Conservation (phyloP, 2,888 invertebrate species). For the Scaptodrosophila latifasciaeformis region DNA sequence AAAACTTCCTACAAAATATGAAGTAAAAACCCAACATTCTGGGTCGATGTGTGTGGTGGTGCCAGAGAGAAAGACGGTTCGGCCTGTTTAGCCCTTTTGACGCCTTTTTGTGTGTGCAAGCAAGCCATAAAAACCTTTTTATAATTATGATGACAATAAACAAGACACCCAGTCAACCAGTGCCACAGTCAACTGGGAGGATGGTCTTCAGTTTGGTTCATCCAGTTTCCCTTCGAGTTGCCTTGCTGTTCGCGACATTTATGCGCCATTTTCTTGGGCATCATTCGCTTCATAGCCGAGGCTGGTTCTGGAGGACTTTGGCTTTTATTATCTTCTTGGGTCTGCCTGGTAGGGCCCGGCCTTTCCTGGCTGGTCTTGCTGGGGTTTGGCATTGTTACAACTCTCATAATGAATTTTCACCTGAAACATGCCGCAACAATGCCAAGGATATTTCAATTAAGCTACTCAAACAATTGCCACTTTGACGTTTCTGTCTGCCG, state of each 20-base stretch:
- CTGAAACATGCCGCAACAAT: slow-evolving; percentile 50
- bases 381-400: slow-evolving; percentile 57
- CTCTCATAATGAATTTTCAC: slow-evolving; percentile 55
- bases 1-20: slow-evolving; percentile 11
- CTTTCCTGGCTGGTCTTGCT: too few species aligned
- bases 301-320: neutral
- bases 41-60: neutral
- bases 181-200: slow-evolving; percentile 11
- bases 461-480: slow-evolving; percentile 64
- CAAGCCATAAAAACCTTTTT: slow-evolving; percentile 59
- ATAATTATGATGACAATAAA: slow-evolving; percentile 67
- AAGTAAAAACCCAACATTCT: slow-evolving; percentile 31
- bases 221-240: slow-evolving; percentile 23
- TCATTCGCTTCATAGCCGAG: too few species aligned
- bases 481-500: slow-evolving; percentile 56
- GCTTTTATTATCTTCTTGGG: neutral
- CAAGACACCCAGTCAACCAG: slow-evolving; percentile 40
- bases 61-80: neutral
- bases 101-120: neutral
- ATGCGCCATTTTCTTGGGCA: slow-evolving; percentile 1
- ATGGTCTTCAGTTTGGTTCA: slow-evolving; percentile 10
- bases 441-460: slow-evolving; percentile 65
- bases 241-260: slow-evolving; percentile 20
- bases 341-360: too few species aligned
- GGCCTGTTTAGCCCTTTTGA: slow-evolving; percentile 40